phyloP scores from a whole-genome alignment of 2,113 vertebrate species.

The Salminus brasiliensis region DNA sequence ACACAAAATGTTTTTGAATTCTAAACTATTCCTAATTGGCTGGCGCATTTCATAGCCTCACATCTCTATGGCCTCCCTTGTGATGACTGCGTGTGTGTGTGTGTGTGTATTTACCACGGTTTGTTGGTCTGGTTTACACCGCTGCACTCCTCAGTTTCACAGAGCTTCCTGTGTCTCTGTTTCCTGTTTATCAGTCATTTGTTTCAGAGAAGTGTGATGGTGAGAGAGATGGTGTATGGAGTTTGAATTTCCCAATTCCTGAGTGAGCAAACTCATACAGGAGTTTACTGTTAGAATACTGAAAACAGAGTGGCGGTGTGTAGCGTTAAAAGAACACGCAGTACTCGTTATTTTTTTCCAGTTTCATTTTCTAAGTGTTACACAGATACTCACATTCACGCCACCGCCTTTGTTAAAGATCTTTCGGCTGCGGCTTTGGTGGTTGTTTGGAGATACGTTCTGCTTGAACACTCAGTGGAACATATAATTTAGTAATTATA shows the following conservation, averaged over 20 bases:
- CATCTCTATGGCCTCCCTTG: constrained; percentile 3
- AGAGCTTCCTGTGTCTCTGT: constrained; percentile 79
- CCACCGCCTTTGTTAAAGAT: background rate
- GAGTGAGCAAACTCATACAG: constrained; percentile 30
- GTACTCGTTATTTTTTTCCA: background rate
- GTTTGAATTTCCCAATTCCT: constrained; percentile 64
- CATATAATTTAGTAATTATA: no score
- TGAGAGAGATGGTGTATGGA: constrained; percentile 65
- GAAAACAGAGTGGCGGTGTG: constrained; percentile 18
- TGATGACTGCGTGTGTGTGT: background rate
- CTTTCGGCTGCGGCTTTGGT: background rate
- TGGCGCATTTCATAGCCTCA: background rate
- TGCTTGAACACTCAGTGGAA: background rate
- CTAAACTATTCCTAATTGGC: constrained; percentile 38
- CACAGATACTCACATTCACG: background rate
- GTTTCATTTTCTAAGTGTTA: background rate
- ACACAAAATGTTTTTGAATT: background rate
- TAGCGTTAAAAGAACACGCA: background rate
- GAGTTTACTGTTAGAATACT: constrained; percentile 32
- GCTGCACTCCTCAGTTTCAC: constrained; percentile 74
- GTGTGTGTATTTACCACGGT: constrained; percentile 56
- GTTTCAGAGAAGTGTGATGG: constrained; percentile 72
- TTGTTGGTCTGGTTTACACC: constrained; percentile 65
- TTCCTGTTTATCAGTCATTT: constrained; percentile 83
- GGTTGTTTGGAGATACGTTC: background rate